Evolutionary conservation across 2,888 invertebrate species (phyloP), one percentile per base, ranked within the genome.

Genomic region (Ommatoiulus sabulosus): DNA sequence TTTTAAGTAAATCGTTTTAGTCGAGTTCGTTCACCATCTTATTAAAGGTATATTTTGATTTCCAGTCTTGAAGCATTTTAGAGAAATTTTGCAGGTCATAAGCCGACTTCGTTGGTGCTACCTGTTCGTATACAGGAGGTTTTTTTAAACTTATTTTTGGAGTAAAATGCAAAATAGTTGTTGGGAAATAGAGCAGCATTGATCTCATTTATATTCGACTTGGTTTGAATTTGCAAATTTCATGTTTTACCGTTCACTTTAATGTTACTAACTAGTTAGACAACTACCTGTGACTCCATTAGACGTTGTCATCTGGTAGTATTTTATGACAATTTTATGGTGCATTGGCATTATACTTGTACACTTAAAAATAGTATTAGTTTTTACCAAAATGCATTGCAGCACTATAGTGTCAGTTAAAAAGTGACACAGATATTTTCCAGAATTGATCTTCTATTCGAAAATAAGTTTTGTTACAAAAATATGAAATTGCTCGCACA

Each of bases 141-240:
- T 20, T 72, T 63, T 72, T 72, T 10, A 10, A 24, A 72, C 72
- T 72, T 6, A 7, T 8, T 72, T 72, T 72, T 72, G 7, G 6
- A 24, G 24, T 72, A 72, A 72, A 72, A 72, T 72, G 72, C 20
- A 72, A 72, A 72, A 72, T 72, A 24, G 8, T 24, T 72, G 24
- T 72, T 72, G 72, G 20, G 24, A 72, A 72, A 20, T 72, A 72
- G 72, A 72, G 72, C 72, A 72, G 20, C 72, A 24, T 72, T 24
- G 72, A 24, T 24, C 72, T 24, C 24, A 10, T 72, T 72, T 72
- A 10, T 20, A 20, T 72, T 52, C 52, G 52, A 52, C 52, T 15
- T 12, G 52, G 10, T 52, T 52, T 72, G 72, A 6, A 1, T 72
- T 72, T 24, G 24, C 72, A 72, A 72, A 72, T 24, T 72, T 72